Conservation (phyloP, 1,140 invertebrate species). For the Chironomus tepperi region DNA sequence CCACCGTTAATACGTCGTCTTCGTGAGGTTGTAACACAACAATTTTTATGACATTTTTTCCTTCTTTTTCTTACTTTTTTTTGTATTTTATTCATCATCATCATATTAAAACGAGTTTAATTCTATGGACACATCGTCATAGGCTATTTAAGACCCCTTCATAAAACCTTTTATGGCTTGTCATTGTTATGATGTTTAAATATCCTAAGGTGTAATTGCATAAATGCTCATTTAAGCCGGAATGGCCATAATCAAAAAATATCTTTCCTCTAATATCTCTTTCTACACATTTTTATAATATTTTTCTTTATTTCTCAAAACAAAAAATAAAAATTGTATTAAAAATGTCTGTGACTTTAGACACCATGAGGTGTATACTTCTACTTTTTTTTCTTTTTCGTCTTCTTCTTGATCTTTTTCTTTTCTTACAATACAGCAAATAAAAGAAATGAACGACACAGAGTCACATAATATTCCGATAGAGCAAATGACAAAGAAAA, state of each 20-base stretch:
- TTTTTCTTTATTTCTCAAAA: background rate
- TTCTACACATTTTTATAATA: background rate
- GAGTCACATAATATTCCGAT: too few species aligned
- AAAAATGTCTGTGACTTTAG: background rate
- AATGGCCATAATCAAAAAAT: background rate
- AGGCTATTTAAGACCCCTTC: background rate
- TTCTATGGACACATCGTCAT: too few species aligned
- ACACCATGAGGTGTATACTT: background rate
- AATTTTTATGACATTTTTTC: too few species aligned
- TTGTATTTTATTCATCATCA: too few species aligned
- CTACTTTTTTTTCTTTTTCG: background rate
- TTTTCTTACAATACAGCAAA: too few species aligned
- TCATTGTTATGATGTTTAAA: slow-evolving; percentile 14
- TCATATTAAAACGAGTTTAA: too few species aligned
- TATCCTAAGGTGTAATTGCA: slow-evolving; percentile 10
- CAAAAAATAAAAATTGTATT: background rate
- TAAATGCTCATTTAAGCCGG: background rate
- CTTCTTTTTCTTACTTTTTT: too few species aligned
- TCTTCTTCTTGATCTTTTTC: too few species aligned
- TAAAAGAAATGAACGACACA: too few species aligned
- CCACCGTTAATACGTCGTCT: background rate
- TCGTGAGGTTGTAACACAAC: too few species aligned
- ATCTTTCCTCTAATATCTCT: slow-evolving; percentile 12
- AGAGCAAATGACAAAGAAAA: background rate
- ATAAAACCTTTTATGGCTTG: slow-evolving; percentile 7